These are phyloP conservation scores for Epizoanthus rinbou DNA, from an alignment of 92 coral and sea anemone genomes.

Conservation along the genomic window DNA sequence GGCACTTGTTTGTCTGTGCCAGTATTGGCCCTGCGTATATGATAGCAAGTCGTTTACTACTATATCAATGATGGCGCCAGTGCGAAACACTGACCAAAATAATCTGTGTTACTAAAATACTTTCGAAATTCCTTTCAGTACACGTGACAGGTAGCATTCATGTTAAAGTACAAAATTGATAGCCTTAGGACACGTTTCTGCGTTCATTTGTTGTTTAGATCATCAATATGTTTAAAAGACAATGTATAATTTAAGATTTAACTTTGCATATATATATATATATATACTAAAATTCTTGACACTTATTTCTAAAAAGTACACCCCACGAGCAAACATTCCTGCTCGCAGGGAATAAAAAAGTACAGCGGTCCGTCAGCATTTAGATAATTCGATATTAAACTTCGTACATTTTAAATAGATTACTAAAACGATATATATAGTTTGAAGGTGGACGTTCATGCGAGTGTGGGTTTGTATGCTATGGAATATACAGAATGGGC, in stretches of 20 bases:
- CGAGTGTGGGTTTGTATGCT: no score
- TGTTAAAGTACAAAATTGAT: no score
- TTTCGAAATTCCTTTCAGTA: no score
- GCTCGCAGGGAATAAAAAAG: background rate
- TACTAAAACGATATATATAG: background rate
- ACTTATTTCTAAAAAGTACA: background rate
- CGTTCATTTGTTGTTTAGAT: no score
- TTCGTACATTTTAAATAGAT: background rate
- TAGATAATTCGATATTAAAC: background rate
- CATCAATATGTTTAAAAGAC: no score
- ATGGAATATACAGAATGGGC: no score
- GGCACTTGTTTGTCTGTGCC: background rate
- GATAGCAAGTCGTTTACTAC: background rate
- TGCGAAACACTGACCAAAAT: no score
- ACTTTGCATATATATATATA: background rate
- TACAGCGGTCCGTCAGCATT: background rate
- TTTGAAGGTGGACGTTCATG: no score
- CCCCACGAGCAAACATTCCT: background rate
- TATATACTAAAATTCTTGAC: background rate
- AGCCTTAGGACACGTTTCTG: no score
- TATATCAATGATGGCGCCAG: slow-evolving; percentile 4
- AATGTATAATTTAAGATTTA: no score
- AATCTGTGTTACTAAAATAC: no score
- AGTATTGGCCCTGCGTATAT: background rate
- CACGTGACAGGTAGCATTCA: no score